A percentile compares a stretch with the other conserved stretches of the same genome.
Conservation (phyloP, 37 sponge, comb jelly and placozoan genomes). For the Amphimedon queenslandica region DNA sequence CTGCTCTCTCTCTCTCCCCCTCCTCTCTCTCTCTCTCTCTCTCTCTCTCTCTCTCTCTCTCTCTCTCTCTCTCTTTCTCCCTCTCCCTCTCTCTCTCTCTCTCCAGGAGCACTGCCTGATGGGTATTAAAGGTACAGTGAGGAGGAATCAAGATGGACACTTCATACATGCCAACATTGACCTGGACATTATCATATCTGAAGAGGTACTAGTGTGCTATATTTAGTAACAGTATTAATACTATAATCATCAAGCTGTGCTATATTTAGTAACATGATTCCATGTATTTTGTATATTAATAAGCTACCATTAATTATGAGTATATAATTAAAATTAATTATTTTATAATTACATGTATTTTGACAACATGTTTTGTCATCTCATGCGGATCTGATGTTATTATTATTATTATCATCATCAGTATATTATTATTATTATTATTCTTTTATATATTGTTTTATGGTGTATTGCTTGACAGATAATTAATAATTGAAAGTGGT, state of each 20-base stretch:
- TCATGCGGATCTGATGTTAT: too few species aligned
- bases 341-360: too few species aligned
- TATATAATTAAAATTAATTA: too few species aligned
- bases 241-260: background rate
- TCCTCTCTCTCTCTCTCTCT: conserved; percentile 6
- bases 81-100: background rate
- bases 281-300: background rate
- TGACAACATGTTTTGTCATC: too few species aligned
- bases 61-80: background rate
- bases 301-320: too few species aligned
- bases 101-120: conserved; percentile 87
- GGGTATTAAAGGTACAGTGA: conserved; percentile 94
- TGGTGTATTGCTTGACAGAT: too few species aligned
- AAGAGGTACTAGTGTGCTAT: conserved; percentile 61
- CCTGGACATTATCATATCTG: conserved; percentile 91
- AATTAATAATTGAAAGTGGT: too few species aligned
- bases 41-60: background rate
- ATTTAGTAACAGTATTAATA: background rate
- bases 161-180: conserved; percentile 98
- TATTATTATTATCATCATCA: too few species aligned
- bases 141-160: conserved; percentile 90
- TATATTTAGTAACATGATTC: too few species aligned
- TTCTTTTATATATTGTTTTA: too few species aligned
- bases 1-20: too few species aligned
- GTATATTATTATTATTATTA: too few species aligned